phyloP scores from a whole-genome alignment of 2,113 vertebrate species.

The Sinosuthora webbiana region DNA sequence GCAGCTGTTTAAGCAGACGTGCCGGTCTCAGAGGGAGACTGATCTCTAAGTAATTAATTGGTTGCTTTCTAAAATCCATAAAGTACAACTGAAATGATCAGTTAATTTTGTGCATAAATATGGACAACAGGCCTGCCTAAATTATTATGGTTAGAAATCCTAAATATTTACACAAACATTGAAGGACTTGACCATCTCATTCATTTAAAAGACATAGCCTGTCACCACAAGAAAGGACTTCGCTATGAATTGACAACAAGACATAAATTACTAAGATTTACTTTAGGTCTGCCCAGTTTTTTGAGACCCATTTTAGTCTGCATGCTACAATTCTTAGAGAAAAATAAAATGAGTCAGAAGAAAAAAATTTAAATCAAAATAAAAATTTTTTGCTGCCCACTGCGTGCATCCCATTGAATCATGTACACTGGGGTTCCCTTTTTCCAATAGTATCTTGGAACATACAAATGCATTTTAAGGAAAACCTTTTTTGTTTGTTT shows the following conservation, averaged over 20 bases:
- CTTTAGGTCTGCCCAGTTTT: background rate
- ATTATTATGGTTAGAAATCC: background rate
- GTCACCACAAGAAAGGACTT: background rate
- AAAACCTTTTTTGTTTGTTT: background rate
- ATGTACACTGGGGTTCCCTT: background rate
- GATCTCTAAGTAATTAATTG: background rate
- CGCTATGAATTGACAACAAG: background rate
- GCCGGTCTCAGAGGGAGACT: background rate
- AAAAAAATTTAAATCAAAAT: background rate
- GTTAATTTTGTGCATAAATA: background rate
- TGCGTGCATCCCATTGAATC: rapidly evolving
- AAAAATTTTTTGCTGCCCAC: background rate
- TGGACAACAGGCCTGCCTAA: background rate
- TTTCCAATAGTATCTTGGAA: background rate
- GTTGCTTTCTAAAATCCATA: background rate
- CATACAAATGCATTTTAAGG: background rate
- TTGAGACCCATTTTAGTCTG: background rate
- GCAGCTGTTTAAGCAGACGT: background rate
- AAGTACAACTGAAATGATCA: background rate
- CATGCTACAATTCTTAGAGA: background rate
- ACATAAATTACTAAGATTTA: background rate
- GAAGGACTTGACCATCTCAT: background rate
- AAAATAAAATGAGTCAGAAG: background rate
- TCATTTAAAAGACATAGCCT: background rate
- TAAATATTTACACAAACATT: background rate